A percentile compares a stretch with the other conserved stretches of the same genome.
Conservation (phyloP, 2,113 vertebrate species). For the Sturnira hondurensis region DNA sequence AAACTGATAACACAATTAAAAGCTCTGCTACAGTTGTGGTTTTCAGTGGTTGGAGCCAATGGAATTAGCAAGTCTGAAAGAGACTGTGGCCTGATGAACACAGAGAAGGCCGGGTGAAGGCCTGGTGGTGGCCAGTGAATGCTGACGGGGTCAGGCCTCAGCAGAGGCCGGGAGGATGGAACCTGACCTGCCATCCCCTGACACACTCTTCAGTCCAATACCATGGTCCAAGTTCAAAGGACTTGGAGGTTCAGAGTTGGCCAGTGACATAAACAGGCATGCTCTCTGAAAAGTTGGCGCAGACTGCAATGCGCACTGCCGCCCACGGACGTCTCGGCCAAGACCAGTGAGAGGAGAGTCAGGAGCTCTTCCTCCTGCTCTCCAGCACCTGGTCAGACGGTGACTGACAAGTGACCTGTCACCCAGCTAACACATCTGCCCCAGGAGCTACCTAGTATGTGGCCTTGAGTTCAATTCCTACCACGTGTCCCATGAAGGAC, state of each 20-base stretch:
- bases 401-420: neutral
- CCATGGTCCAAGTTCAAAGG: neutral
- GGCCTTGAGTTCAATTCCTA: neutral
- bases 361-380: neutral
- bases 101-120: neutral
- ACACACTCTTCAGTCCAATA: neutral
- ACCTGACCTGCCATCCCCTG: neutral
- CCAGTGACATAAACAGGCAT: neutral
- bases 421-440: neutral
- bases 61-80: neutral
- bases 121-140: neutral
- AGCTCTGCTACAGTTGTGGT: neutral
- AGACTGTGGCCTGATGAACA: neutral
- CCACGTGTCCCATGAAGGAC: neutral
- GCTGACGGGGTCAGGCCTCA: neutral
- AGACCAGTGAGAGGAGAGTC: neutral
- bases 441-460: neutral
- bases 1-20: neutral
- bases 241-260: neutral
- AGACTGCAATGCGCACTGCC: neutral
- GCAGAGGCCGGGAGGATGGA: neutral
- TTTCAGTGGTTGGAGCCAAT: neutral
- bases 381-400: neutral
- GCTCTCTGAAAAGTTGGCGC: neutral
- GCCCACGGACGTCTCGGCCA: neutral